Percentiles rank a stretch among this genome's conserved stretches.
Evolutionary conservation across 2,797 vertebrate species (phyloP).

Genomic region (Coranthus polyacanthus): DNA sequence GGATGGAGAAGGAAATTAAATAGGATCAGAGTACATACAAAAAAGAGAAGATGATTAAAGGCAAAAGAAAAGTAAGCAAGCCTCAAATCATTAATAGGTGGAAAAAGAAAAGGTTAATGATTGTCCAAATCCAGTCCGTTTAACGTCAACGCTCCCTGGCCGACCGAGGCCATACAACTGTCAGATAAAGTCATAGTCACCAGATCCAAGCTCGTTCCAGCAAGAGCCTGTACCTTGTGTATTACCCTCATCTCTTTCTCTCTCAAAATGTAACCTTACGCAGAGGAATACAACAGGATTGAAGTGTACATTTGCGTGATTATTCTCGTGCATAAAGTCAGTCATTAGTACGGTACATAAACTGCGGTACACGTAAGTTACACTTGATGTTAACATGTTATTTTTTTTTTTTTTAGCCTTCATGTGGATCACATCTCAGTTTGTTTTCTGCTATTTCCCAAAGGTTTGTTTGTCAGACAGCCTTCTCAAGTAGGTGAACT

Average conservation of each 20-base stretch:
- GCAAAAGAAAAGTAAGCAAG: conserved; percentile 78
- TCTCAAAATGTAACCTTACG: background rate
- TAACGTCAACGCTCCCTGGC: conserved; percentile 24
- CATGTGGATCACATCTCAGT: too few relatives aligned
- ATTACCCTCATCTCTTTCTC: conserved; percentile 1
- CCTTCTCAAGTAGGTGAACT: too few relatives aligned
- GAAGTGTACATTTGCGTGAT: background rate
- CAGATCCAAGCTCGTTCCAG: conserved; percentile 24
- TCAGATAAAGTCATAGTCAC: conserved; percentile 52
- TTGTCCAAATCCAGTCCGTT: conserved; percentile 40
- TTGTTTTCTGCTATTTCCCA: background rate
- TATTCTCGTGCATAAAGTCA: conserved; percentile 7
- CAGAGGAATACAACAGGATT: background rate
- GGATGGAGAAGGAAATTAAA: conserved; percentile 63
- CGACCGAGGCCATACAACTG: conserved; percentile 33
- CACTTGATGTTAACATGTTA: background rate
- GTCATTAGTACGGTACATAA: conserved; percentile 3
- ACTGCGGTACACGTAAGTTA: conserved; percentile 3
- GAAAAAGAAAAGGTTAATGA: conserved; percentile 64
- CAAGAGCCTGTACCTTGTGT: conserved; percentile 8
- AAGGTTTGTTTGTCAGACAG: conserved; percentile 24
- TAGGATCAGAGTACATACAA: conserved; percentile 59
- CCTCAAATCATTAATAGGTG: conserved; percentile 67
- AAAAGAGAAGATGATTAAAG: conserved; percentile 76
- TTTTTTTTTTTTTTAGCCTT: too few relatives aligned